Evolutionary conservation across 2,797 vertebrate genomes (phyloP), one percentile per base, ranked within the genome.

Genomic region (Dermochelys coriacea): DNA sequence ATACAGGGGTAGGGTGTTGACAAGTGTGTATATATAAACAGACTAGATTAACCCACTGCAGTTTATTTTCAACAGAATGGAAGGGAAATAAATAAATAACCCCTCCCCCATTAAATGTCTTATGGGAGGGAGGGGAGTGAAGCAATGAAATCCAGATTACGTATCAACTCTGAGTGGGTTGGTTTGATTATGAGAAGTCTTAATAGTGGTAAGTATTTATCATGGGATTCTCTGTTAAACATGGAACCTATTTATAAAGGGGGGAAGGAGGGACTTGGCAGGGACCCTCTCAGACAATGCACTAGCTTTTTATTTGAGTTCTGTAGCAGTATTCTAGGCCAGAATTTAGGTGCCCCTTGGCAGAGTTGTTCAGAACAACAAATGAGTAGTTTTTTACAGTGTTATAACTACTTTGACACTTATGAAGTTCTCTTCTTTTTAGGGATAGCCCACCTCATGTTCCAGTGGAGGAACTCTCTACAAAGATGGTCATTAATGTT

Each of bases 381-480:
- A 54, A 49, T 34, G 29, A 64, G 29, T 29, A 27, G 29, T 27
- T 37, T 87, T 80, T 87, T 14, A 34, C 64, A 55, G 3, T 49
- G 23, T 84, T 89, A 41, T 27, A 74, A 34, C 92, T 75, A 57
- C 8, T 15, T 93, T 55, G 64, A 37, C 74, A 41, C 80, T 87
- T 83, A 37, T 78, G 14, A 50, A 91, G 29, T 25, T 50, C 29
- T 94, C 51, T 97, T 12, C 52, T 95, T 90, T 93, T 54, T 98
- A 99, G 99, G 11, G 99, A 99, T 95, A 99, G 99, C 79, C 99
- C 99, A 14, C 99, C 99, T 93, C 99, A 99, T 2, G 99, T 99
- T 94, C 99, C 99, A 1, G 90, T 96, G 12, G 90, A 95, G 16
- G 98, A 99, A 87, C 98, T 99, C 54, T 99, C 99, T 1, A 99